Conservation (phyloP, 1,140 invertebrate genomes). For the Ephestia elutella region DNA sequence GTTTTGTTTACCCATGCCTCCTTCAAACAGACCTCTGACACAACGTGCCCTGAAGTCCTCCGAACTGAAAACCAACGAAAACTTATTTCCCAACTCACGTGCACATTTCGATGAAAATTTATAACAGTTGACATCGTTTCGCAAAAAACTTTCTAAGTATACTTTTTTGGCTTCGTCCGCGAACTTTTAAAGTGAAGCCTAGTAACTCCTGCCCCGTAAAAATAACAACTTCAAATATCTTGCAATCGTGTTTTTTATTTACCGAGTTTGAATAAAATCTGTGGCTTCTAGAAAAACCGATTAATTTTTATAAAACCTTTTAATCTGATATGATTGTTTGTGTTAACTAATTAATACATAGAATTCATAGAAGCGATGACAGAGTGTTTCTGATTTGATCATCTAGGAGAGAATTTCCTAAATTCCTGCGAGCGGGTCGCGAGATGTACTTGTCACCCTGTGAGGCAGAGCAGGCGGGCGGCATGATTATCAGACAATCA, state of each 20-base stretch:
- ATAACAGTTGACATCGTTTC: conserved; percentile 26
- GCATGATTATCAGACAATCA: conserved; percentile 19
- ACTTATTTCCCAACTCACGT: conserved; percentile 53
- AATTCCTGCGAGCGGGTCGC: too few species aligned
- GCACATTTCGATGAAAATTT: conserved; percentile 37
- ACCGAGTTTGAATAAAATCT: too few species aligned
- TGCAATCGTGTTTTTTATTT: too few species aligned
- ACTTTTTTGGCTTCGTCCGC: conserved; percentile 33
- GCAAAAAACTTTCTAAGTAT: conserved; percentile 12
- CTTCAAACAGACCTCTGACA: conserved; percentile 34
- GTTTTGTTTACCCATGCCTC: conserved; percentile 53
- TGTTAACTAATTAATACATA: too few species aligned
- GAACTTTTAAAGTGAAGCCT: conserved; percentile 24
- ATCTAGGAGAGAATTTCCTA: too few species aligned
- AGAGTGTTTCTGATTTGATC: background rate
- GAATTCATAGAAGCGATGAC: too few species aligned
- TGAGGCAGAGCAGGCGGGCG: conserved; percentile 1
- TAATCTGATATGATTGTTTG: too few species aligned
- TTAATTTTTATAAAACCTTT: too few species aligned
- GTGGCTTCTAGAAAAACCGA: too few species aligned
- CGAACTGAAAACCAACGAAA: conserved; percentile 43
- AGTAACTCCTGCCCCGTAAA: conserved; percentile 12
- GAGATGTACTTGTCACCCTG: too few species aligned
- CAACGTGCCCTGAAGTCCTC: conserved; percentile 56
- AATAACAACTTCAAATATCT: too few species aligned